A percentile compares a stretch with the other conserved stretches of the same genome.
phyloP scores from a whole-genome alignment of 2,888 invertebrate species.

The Dryadula phaetusa region DNA sequence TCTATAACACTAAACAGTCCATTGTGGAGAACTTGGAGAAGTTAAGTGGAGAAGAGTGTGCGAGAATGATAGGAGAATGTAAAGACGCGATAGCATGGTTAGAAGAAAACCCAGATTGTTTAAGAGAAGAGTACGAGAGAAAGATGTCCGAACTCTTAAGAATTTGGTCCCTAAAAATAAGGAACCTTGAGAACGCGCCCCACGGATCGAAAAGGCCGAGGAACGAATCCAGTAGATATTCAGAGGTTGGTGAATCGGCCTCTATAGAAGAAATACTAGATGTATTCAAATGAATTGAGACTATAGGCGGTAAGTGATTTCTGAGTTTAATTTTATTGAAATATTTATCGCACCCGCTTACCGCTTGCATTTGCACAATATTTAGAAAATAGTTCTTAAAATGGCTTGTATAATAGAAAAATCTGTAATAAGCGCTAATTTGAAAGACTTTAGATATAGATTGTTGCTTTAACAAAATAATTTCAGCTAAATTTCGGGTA shows the following conservation, averaged over 20 bases:
- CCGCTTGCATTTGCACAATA: not conserved
- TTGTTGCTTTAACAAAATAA: too few species aligned
- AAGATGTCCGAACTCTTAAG: slow-evolving; percentile 63
- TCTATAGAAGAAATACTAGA: slow-evolving; percentile 49
- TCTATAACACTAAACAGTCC: slow-evolving; percentile 61
- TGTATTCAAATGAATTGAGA: not conserved
- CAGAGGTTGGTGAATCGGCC: slow-evolving; percentile 42
- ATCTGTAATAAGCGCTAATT: too few species aligned
- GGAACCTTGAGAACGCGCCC: slow-evolving; percentile 51
- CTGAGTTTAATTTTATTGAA: slow-evolving; percentile 29
- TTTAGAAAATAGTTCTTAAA: too few species aligned
- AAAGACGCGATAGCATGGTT: slow-evolving; percentile 62
- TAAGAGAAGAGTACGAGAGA: slow-evolving; percentile 63
- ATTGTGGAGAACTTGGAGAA: slow-evolving; percentile 55
- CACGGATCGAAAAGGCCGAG: slow-evolving; percentile 56
- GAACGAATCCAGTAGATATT: slow-evolving; percentile 48
- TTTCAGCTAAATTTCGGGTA: too few species aligned
- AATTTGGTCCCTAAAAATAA: slow-evolving; percentile 59
- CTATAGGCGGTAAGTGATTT: slow-evolving; percentile 1
- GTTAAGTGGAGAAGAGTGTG: slow-evolving; percentile 55
- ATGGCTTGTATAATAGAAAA: too few species aligned
- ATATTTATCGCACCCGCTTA: not conserved
- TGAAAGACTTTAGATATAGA: too few species aligned
- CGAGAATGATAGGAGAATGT: slow-evolving; percentile 58
- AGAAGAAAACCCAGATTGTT: slow-evolving; percentile 58